Conservation (phyloP, 1,140 invertebrate species). For the Drosophila fuyamai region DNA sequence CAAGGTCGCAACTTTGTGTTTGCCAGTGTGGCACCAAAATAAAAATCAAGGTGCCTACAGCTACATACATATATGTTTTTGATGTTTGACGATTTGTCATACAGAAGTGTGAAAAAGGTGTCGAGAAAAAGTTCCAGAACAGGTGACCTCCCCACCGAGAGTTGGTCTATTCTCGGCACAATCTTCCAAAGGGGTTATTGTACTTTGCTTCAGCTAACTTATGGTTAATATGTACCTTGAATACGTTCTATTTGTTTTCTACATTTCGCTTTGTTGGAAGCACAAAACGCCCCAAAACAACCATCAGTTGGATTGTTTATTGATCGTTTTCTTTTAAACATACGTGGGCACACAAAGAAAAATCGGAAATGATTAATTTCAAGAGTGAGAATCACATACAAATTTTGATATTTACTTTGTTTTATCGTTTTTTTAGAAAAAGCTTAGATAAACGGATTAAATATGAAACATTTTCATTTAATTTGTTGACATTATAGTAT, state of each 20-base stretch:
- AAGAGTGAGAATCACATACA: too few relatives aligned
- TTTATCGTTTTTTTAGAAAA: not conserved
- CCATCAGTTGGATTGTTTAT: conserved; percentile 37
- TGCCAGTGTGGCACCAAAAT: conserved; percentile 62
- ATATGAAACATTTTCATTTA: too few relatives aligned
- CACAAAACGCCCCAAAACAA: not conserved
- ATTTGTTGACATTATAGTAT: too few relatives aligned
- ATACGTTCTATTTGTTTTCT: conserved; percentile 33
- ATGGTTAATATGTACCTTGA: conserved; percentile 31
- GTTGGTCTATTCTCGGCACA: conserved; percentile 3
- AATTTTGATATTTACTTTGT: too few relatives aligned
- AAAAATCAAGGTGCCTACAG: conserved; percentile 61
- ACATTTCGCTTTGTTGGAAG: conserved; percentile 4
- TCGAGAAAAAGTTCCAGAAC: conserved; percentile 15
- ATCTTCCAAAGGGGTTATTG: conserved; percentile 20
- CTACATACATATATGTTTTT: conserved; percentile 42
- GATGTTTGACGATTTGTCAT: conserved; percentile 44
- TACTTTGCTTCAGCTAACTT: conserved; percentile 23
- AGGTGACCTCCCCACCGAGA: not conserved
- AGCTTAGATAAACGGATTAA: not conserved
- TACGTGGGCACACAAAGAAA: not conserved
- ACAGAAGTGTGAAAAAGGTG: conserved; percentile 17
- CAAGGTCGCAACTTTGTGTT: conserved; percentile 67
- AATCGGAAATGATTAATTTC: not conserved
- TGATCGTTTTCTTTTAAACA: conserved; percentile 20